Evolutionary conservation across 2,113 vertebrate species (phyloP).

Genomic region (Xiphophorus maculatus): DNA sequence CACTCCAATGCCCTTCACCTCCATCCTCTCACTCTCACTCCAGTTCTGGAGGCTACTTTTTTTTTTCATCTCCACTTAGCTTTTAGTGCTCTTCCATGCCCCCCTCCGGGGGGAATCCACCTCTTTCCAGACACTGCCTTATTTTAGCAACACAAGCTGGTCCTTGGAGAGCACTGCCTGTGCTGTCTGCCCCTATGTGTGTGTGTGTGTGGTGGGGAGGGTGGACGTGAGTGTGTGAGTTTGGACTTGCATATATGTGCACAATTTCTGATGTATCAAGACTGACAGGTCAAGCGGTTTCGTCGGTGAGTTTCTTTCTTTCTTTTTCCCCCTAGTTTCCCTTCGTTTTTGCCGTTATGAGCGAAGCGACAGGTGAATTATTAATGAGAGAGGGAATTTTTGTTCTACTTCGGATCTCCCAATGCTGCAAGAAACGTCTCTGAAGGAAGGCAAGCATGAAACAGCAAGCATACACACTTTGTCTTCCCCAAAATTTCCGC

Average conservation of each 20-base stretch:
- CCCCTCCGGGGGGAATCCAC: constrained; percentile 74
- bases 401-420: constrained; percentile 42
- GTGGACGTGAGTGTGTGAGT: constrained; percentile 12
- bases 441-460: constrained; percentile 47
- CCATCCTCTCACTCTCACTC: constrained; percentile 58
- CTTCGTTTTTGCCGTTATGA: constrained; percentile 1
- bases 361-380: constrained; percentile 66
- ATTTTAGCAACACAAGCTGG: constrained; percentile 75
- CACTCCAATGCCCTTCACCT: constrained; percentile 41
- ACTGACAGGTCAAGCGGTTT: constrained; percentile 47
- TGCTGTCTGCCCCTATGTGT: constrained; percentile 44
- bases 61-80: constrained; percentile 76
- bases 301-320: constrained; percentile 31
- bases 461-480: constrained; percentile 36
- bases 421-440: constrained; percentile 28
- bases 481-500: constrained; percentile 40
- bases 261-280: constrained; percentile 20
- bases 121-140: constrained; percentile 76
- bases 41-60: constrained; percentile 51
- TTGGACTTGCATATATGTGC: constrained; percentile 20
- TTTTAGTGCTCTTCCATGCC: constrained; percentile 77
- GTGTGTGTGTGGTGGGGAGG: not conserved
- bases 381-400: constrained; percentile 53
- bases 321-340: not conserved
- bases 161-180: constrained; percentile 70